Evolutionary conservation across 1,140 invertebrate species (phyloP).

Genomic region (Drosophila kurseongensis): DNA sequence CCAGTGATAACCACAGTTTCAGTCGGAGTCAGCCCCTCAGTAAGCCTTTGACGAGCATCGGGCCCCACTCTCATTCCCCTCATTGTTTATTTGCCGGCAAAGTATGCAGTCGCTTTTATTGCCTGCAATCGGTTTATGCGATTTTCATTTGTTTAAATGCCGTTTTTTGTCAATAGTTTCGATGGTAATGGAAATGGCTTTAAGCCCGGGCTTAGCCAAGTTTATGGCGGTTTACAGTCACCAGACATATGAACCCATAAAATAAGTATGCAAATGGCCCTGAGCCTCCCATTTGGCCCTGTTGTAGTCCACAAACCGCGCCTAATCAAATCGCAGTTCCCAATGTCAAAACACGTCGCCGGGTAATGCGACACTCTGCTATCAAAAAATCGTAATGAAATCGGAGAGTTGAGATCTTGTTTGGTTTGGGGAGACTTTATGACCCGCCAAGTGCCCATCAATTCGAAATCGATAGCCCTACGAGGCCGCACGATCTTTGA

Average conservation of each 20-base stretch:
- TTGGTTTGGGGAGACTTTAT: constrained; percentile 47
- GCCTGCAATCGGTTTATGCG: constrained; percentile 61
- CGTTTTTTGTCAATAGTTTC: constrained; percentile 54
- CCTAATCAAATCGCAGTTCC: constrained; percentile 29
- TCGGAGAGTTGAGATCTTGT: constrained; percentile 21
- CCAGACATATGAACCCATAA: constrained; percentile 36
- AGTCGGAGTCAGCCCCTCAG: constrained; percentile 3
- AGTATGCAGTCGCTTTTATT: constrained; percentile 45
- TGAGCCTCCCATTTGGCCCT: constrained; percentile 10
- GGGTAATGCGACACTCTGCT: constrained; percentile 40
- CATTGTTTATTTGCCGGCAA: constrained; percentile 57
- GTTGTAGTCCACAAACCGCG: constrained; percentile 15
- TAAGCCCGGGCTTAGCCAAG: constrained; percentile 66
- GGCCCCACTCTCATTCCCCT: neutral
- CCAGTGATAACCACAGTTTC: constrained; percentile 67
- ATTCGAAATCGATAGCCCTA: constrained; percentile 64
- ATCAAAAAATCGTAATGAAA: constrained; percentile 16
- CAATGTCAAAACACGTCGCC: constrained; percentile 17
- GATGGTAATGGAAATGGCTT: constrained; percentile 40
- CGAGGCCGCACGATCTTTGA: constrained; percentile 51
- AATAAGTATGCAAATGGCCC: constrained; percentile 49
- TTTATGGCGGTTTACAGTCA: constrained; percentile 61
- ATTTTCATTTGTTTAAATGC: constrained; percentile 78
- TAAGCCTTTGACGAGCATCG: constrained; percentile 64
- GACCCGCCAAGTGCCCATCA: constrained; percentile 71